A percentile compares a stretch with the other conserved stretches of the same genome.
phyloP scores from a whole-genome alignment of 2,113 vertebrate genomes.

The Lycocorax pyrrhopterus region DNA sequence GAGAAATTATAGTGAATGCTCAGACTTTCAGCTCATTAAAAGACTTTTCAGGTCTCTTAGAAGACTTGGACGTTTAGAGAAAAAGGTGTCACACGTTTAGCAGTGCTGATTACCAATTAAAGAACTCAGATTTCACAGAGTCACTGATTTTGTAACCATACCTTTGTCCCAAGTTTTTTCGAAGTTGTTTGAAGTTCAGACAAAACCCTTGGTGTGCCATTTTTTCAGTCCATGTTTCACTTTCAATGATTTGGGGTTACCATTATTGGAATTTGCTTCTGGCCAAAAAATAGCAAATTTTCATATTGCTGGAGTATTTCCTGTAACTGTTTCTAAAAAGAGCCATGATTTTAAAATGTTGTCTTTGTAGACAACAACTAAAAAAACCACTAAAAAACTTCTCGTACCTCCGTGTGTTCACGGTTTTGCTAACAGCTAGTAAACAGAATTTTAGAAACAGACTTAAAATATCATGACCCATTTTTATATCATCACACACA shows the following conservation, averaged over 20 bases:
- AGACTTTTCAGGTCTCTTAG: neutral
- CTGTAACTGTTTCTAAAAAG: neutral
- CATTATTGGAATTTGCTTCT: neutral
- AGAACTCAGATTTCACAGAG: neutral
- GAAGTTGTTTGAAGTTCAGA: neutral
- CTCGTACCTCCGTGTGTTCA: neutral
- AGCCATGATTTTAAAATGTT: neutral
- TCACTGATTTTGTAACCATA: neutral
- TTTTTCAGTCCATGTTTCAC: neutral
- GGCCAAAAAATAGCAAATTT: neutral
- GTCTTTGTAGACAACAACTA: neutral
- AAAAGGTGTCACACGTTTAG: neutral
- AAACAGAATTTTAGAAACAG: neutral
- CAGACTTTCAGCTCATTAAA: neutral
- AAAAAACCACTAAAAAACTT: neutral
- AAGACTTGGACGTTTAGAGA: neutral
- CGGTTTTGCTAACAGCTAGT: neutral
- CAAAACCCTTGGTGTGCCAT: neutral
- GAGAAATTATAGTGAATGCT: neutral
- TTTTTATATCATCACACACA: neutral
- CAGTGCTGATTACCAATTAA: neutral
- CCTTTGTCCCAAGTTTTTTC: neutral
- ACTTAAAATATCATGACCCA: neutral
- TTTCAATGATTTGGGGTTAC: neutral
- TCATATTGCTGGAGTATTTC: neutral